These are phyloP conservation scores for Rhinogobio ventralis DNA, from an alignment of 2,797 vertebrate species.

Conservation along the genomic window DNA sequence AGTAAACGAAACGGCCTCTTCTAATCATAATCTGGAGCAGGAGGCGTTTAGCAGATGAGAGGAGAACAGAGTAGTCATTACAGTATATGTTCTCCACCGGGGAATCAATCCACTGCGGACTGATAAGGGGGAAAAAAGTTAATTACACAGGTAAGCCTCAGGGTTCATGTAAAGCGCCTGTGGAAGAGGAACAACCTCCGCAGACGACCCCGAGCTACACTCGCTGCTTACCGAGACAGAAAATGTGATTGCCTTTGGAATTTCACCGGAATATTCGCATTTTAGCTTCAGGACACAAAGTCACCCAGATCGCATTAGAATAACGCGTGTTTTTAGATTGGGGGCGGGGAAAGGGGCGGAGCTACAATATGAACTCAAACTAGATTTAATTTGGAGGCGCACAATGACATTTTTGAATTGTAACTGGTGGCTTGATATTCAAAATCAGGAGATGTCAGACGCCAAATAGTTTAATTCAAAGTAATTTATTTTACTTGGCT, in stretches of 20 bases:
- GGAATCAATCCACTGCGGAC: conserved; percentile 62
- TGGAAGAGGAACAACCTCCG: conserved; percentile 71
- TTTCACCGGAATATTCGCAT: conserved; percentile 76
- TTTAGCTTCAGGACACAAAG: conserved; percentile 78
- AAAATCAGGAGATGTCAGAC: background rate
- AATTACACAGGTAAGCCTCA: conserved; percentile 77
- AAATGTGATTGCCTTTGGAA: conserved; percentile 85
- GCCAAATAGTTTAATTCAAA: conserved; percentile 10
- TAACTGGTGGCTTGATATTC: background rate
- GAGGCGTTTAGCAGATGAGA: conserved; percentile 27
- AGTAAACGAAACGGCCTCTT: background rate
- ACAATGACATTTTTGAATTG: conserved; percentile 15
- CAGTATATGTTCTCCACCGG: conserved; percentile 55
- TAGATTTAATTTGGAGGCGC: conserved; percentile 52
- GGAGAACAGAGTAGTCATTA: conserved; percentile 29
- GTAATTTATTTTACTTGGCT: background rate
- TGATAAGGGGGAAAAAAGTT: conserved; percentile 66
- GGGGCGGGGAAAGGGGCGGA: conserved; percentile 56
- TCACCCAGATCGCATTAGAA: conserved; percentile 74
- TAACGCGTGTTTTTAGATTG: conserved; percentile 60
- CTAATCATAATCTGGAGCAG: conserved; percentile 44
- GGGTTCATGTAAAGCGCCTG: conserved; percentile 73
- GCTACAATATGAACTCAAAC: conserved; percentile 13
- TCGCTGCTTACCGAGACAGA: conserved; percentile 86
- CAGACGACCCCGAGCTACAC: conserved; percentile 75